A percentile compares a stretch with the other conserved stretches of the same genome.
Conservation (phyloP, 2,797 vertebrate genomes). For the Helicolenus hilgendorfi region DNA sequence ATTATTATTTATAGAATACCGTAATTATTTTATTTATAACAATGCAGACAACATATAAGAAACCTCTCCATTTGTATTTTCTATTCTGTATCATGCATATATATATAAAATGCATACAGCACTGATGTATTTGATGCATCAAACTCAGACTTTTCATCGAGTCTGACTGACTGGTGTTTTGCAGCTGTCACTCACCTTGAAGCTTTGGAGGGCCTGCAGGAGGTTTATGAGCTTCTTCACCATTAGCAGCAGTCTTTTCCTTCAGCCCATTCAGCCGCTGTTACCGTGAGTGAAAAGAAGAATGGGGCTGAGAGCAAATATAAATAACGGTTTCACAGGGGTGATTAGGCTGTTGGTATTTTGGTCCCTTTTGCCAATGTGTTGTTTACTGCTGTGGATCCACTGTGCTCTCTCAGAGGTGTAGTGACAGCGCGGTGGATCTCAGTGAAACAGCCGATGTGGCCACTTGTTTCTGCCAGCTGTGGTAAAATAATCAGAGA, state of each 20-base stretch:
- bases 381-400: conserved; percentile 71
- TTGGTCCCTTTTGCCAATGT: conserved; percentile 68
- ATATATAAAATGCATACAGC: background rate
- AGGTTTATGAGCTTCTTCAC: conserved; percentile 51
- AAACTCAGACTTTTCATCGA: background rate
- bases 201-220: conserved; percentile 24
- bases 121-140: background rate
- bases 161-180: conserved; percentile 42
- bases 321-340: conserved; percentile 63
- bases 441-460: conserved; percentile 64
- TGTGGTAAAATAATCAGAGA: conserved; percentile 52
- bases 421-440: conserved; percentile 44
- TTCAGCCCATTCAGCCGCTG: conserved; percentile 19
- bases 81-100: background rate
- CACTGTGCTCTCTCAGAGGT: conserved; percentile 53
- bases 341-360: conserved; percentile 81
- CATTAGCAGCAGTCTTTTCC: conserved; percentile 26
- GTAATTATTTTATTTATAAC: background rate
- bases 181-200: conserved; percentile 55
- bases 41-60: background rate
- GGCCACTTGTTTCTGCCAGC: conserved; percentile 60
- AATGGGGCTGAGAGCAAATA: conserved; percentile 67
- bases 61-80: background rate
- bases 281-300: conserved; percentile 45
- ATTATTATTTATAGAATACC: background rate